Conservation (phyloP, 2,113 vertebrate species). For the Pao palembangensis region DNA sequence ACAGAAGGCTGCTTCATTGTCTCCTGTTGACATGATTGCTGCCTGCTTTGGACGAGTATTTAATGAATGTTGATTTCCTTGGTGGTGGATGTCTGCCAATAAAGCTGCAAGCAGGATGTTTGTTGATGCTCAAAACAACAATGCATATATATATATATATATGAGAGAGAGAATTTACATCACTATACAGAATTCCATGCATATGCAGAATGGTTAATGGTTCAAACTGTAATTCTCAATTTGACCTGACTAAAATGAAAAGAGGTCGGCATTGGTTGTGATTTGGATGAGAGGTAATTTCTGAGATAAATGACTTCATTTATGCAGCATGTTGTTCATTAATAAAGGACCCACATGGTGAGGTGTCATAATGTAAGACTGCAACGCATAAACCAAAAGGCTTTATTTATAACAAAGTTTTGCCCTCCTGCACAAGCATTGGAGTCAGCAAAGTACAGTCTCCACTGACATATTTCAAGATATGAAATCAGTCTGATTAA, state of each 20-base stretch:
- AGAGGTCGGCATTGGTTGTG: conserved; percentile 28
- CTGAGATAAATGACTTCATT: conserved; percentile 50
- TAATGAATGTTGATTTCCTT: conserved; percentile 1
- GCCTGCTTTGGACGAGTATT: neutral
- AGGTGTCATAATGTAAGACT: conserved; percentile 37
- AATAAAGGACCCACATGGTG: conserved; percentile 47
- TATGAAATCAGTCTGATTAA: conserved; percentile 53
- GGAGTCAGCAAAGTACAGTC: conserved; percentile 10
- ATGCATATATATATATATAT: no score
- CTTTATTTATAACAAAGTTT: conserved; percentile 35
- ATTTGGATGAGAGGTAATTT: conserved; percentile 43
- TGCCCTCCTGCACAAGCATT: conserved; percentile 25
- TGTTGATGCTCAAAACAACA: no score
- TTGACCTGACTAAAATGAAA: conserved; percentile 20
- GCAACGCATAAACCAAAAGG: conserved; percentile 43
- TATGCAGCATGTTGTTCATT: conserved; percentile 35
- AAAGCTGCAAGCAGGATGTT: conserved; percentile 9
- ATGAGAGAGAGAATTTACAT: no score
- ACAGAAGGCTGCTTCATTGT: no score
- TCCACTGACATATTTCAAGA: conserved; percentile 38
- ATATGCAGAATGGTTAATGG: no score
- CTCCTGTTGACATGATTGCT: neutral
- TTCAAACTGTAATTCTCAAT: neutral
- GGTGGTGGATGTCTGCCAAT: conserved; percentile 30
- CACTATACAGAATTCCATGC: no score